Evolutionary conservation across 2,797 vertebrate species (phyloP).

Genomic region (Pampus argenteus): DNA sequence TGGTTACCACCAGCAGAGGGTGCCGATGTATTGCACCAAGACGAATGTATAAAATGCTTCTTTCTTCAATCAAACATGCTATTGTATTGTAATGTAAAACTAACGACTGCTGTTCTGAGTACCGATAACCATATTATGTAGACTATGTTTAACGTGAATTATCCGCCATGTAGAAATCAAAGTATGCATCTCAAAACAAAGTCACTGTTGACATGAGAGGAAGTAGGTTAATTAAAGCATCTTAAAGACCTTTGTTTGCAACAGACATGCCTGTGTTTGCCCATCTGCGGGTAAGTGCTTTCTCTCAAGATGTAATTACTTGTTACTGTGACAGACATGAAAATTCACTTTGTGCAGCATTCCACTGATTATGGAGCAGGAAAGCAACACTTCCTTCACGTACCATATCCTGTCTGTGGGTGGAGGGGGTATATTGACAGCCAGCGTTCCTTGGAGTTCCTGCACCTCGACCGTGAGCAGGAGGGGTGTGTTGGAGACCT

Average conservation of each 20-base stretch:
- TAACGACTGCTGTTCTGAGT: background rate
- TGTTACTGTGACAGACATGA: conserved; percentile 2
- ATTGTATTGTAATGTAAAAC: too few species aligned
- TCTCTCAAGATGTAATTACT: conserved; percentile 9
- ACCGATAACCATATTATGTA: background rate
- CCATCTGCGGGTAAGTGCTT: background rate
- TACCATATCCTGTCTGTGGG: conserved; percentile 98
- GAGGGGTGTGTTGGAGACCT: conserved; percentile 96
- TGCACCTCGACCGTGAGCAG: conserved; percentile 96
- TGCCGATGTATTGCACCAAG: conserved; percentile 1
- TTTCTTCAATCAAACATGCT: background rate
- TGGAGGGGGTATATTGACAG: conserved; percentile 96
- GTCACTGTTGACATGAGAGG: background rate
- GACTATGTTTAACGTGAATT: background rate
- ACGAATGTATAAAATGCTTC: too few species aligned
- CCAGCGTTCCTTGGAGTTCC: conserved; percentile 91
- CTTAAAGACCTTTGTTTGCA: background rate
- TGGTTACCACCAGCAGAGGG: conserved; percentile 46
- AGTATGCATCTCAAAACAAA: background rate
- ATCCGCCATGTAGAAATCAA: conserved; percentile 1
- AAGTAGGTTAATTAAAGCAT: background rate
- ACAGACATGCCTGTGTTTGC: conserved; percentile 8
- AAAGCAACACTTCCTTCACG: conserved; percentile 35
- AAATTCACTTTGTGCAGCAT: conserved; percentile 2
- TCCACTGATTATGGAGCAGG: background rate